These are phyloP conservation scores for Nomada lathburiana DNA, from an alignment of 2,888 invertebrate genomes.

Conservation along the genomic window DNA sequence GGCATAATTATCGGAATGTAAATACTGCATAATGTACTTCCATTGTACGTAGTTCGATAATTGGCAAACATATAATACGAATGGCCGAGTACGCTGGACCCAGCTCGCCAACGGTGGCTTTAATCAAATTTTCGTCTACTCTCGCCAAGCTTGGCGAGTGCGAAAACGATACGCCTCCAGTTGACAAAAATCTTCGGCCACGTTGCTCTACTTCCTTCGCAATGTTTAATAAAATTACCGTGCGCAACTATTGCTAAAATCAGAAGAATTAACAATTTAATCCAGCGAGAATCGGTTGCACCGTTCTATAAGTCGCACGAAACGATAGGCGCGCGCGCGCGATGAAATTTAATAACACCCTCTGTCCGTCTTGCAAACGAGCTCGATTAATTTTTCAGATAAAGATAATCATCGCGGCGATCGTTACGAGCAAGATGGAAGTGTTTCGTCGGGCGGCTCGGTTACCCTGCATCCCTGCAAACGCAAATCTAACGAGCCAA, in stretches of 20 bases:
- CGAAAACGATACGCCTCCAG: slow-evolving; percentile 7
- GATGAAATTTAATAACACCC: slow-evolving; percentile 68
- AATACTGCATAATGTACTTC: slow-evolving; percentile 50
- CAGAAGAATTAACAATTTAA: not conserved
- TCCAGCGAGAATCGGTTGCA: too few relatives aligned
- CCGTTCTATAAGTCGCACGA: not conserved
- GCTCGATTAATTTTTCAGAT: slow-evolving; percentile 69
- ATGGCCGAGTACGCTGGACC: not conserved
- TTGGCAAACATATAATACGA: slow-evolving; percentile 33
- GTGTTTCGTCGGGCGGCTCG: slow-evolving; percentile 48
- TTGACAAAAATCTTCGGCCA: not conserved
- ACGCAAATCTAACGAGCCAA: slow-evolving; percentile 59
- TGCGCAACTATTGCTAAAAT: not conserved
- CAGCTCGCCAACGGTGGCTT: slow-evolving; percentile 22
- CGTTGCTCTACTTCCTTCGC: not conserved
- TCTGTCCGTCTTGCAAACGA: slow-evolving; percentile 58
- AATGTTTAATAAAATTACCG: too few relatives aligned
- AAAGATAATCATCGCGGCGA: slow-evolving; percentile 66
- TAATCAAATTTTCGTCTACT: slow-evolving; percentile 58
- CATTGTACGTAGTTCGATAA: slow-evolving; percentile 53
- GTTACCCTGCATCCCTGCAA: slow-evolving; percentile 33
- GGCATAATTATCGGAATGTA: slow-evolving; percentile 47
- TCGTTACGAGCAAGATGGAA: slow-evolving; percentile 52
- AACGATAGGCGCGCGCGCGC: slow-evolving; percentile 21
- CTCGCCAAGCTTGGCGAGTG: not conserved